Evolutionary conservation across 2,113 vertebrate genomes (phyloP).

Genomic region (Chrysemys picta): DNA sequence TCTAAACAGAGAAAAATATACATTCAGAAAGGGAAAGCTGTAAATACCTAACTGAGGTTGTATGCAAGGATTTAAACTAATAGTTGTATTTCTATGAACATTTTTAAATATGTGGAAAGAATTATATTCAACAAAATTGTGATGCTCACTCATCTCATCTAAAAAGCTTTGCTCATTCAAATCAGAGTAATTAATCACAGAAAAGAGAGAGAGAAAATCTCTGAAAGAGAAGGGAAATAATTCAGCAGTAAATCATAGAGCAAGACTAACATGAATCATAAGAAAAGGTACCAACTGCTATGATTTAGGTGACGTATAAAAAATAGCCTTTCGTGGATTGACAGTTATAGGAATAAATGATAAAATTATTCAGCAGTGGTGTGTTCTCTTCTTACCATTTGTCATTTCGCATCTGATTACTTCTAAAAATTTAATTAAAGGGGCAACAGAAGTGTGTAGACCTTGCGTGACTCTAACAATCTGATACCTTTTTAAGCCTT

Average conservation of each 20-base stretch:
- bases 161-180: constrained; percentile 72
- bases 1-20: constrained; percentile 39
- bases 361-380: constrained; percentile 73
- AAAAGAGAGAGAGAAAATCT: constrained; percentile 65
- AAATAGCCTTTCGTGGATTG: constrained; percentile 69
- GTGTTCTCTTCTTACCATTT: constrained; percentile 67
- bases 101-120: constrained; percentile 26
- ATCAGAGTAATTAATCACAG: constrained; percentile 71
- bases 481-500: constrained; percentile 49
- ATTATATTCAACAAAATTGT: constrained; percentile 60
- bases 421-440: constrained; percentile 78
- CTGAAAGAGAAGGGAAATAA: constrained; percentile 72
- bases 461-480: constrained; percentile 57
- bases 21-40: constrained; percentile 4
- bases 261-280: constrained; percentile 70
- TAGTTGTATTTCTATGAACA: constrained; percentile 59
- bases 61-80: constrained; percentile 61
- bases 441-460: constrained; percentile 56
- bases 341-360: constrained; percentile 74
- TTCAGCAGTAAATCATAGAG: constrained; percentile 75
- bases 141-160: constrained; percentile 62
- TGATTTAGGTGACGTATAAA: constrained; percentile 74
- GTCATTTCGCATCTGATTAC: constrained; percentile 74
- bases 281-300: constrained; percentile 62
- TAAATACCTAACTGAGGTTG: constrained; percentile 18